phyloP scores from a whole-genome alignment of 1,140 invertebrate genomes.

The Bombus impatiens region DNA sequence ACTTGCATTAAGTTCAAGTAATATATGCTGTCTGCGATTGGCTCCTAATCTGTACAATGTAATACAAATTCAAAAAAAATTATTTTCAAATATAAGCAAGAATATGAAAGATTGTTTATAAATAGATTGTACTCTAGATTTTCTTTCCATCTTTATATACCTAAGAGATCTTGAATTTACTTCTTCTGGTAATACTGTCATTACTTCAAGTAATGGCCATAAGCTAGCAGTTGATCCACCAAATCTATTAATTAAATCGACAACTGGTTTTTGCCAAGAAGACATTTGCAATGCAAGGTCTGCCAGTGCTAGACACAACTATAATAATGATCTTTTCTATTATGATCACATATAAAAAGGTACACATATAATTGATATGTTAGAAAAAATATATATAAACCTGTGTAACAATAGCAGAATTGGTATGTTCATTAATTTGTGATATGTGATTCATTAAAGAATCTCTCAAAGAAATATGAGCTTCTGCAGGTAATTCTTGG shows the following conservation, averaged over 20 bases:
- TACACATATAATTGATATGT: background rate
- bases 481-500: constrained; percentile 94
- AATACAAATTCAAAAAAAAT: background rate
- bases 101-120: background rate
- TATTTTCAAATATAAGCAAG: background rate
- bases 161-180: constrained; percentile 90
- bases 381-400: constrained; percentile 74
- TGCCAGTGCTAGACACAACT: constrained; percentile 94
- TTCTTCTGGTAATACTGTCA: constrained; percentile 98
- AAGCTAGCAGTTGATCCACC: constrained; percentile 85
- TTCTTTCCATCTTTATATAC: constrained; percentile 66
- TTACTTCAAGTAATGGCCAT: constrained; percentile 94
- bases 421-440: constrained; percentile 91
- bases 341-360: constrained; percentile 3
- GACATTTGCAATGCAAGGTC: constrained; percentile 97
- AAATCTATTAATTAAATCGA: constrained; percentile 91
- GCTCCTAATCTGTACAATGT: constrained; percentile 88
- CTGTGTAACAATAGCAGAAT: constrained; percentile 94
- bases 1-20: constrained; percentile 88
- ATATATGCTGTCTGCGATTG: constrained; percentile 93
- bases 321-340: constrained; percentile 64
- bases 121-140: background rate
- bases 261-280: constrained; percentile 94
- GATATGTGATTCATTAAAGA: constrained; percentile 95
- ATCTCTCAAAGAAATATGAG: constrained; percentile 93